These are phyloP conservation scores for Drosophila nebulosa DNA, from an alignment of 1,140 invertebrate genomes.

Conservation along the genomic window DNA sequence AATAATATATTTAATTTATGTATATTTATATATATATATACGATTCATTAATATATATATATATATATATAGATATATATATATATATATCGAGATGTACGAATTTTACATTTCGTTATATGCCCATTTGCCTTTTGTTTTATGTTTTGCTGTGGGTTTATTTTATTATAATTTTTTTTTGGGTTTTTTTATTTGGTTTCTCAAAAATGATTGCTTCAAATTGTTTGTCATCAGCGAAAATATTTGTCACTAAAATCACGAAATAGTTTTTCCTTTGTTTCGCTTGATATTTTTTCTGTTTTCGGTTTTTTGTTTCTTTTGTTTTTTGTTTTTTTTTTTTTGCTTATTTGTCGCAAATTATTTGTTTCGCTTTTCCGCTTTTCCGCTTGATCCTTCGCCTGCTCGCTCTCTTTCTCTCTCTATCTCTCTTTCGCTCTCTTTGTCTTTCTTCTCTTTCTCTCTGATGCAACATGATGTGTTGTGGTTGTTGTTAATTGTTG, in stretches of 20 bases:
- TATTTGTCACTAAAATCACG: constrained; percentile 81
- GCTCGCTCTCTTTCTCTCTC: not conserved
- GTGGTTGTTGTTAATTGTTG: constrained; percentile 3
- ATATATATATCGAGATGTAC: not conserved
- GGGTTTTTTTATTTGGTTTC: constrained; percentile 50
- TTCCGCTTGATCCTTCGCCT: not conserved
- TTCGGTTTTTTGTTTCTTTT: constrained; percentile 17
- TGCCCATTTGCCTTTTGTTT: constrained; percentile 20
- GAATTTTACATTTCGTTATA: constrained; percentile 10
- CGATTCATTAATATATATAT: constrained; percentile 72
- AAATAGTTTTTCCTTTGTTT: constrained; percentile 73
- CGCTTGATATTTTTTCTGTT: constrained; percentile 43
- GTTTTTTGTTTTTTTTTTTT: constrained; percentile 22
- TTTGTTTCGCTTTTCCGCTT: not conserved
- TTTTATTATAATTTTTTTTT: constrained; percentile 19
- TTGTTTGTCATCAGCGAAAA: constrained; percentile 80
- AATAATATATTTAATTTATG: constrained; percentile 76
- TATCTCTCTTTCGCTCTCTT: too few relatives aligned
- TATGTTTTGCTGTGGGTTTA: constrained; percentile 13
- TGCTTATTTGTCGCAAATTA: constrained; percentile 1
- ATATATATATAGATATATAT: constrained; percentile 33
- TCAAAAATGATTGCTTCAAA: constrained; percentile 81
- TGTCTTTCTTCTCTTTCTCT: too few relatives aligned
- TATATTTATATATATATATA: constrained; percentile 71
- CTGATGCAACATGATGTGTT: too few relatives aligned